Conservation (phyloP, 2,797 vertebrate species). For the Scarus forsteni region DNA sequence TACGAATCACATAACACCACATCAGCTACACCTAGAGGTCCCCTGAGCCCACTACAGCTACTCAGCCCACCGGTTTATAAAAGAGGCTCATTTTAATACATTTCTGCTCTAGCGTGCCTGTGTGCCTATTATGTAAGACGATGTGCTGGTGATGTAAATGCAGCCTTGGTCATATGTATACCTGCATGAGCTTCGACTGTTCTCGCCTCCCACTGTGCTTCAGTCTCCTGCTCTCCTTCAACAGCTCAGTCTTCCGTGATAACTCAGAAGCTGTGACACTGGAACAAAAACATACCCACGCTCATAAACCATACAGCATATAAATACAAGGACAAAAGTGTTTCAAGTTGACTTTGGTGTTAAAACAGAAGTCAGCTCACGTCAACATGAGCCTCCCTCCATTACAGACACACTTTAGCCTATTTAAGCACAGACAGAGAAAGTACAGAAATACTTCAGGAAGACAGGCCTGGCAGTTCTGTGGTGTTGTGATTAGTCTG, state of each 20-base stretch:
- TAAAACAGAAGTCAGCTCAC: not conserved
- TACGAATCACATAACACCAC: not conserved
- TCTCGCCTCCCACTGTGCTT: not conserved
- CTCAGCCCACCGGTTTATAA: slow-evolving; percentile 2
- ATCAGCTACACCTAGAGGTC: slow-evolving; percentile 15
- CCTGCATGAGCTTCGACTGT: not conserved
- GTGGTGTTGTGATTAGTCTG: too few species aligned
- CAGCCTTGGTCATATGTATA: not conserved
- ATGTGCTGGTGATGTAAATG: not conserved
- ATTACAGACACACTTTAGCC: not conserved
- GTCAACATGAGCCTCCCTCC: not conserved
- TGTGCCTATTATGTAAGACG: slow-evolving; percentile 7
- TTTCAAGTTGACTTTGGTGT: not conserved
- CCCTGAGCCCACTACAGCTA: not conserved
- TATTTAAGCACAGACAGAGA: not conserved
- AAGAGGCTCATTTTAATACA: not conserved
- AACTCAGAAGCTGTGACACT: not conserved
- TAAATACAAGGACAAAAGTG: not conserved
- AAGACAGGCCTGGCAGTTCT: too few species aligned
- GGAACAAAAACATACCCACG: slow-evolving; percentile 10
- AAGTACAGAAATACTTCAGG: too few species aligned
- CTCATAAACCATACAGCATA: slow-evolving; percentile 10
- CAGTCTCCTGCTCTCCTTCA: slow-evolving; percentile 3
- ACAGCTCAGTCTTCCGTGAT: not conserved
- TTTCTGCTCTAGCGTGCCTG: not conserved